A percentile compares a stretch with the other conserved stretches of the same genome.
Conservation (phyloP, 2,113 vertebrate genomes). For the Arvicanthis niloticus region DNA sequence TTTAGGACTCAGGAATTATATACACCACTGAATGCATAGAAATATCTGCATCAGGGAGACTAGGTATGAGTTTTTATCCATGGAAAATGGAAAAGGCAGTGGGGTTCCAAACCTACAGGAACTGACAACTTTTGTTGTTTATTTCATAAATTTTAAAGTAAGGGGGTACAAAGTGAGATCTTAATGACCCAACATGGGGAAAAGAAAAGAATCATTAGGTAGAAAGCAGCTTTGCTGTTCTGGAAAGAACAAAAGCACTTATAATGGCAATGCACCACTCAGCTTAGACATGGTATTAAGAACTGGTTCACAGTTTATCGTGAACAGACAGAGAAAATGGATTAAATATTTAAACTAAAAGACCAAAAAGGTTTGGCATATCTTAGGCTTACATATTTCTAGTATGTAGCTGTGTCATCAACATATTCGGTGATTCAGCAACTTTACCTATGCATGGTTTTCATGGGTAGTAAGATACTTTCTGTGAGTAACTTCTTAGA, state of each 20-base stretch:
- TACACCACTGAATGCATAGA: neutral
- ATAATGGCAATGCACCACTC: neutral
- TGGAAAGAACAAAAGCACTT: neutral
- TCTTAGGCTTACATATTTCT: neutral
- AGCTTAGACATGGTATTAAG: neutral
- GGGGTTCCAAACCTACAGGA: neutral
- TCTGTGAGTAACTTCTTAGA: neutral
- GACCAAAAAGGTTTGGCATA: neutral
- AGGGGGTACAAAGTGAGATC: constrained; percentile 31
- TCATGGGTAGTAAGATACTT: neutral
- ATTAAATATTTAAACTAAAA: constrained; percentile 34
- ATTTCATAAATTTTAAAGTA: neutral
- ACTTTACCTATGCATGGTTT: neutral
- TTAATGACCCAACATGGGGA: neutral
- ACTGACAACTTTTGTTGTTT: neutral
- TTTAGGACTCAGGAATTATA: neutral
- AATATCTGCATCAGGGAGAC: neutral
- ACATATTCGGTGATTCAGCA: neutral
- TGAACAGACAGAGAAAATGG: constrained; percentile 4
- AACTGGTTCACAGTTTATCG: neutral
- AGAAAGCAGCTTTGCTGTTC: constrained; percentile 10
- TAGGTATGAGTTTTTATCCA: neutral
- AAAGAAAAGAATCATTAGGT: neutral
- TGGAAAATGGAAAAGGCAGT: constrained; percentile 28
- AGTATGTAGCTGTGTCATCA: neutral